A percentile compares a stretch with the other conserved stretches of the same genome.
phyloP scores from a whole-genome alignment of 2,113 vertebrate genomes.

The Empidonax alnorum region DNA sequence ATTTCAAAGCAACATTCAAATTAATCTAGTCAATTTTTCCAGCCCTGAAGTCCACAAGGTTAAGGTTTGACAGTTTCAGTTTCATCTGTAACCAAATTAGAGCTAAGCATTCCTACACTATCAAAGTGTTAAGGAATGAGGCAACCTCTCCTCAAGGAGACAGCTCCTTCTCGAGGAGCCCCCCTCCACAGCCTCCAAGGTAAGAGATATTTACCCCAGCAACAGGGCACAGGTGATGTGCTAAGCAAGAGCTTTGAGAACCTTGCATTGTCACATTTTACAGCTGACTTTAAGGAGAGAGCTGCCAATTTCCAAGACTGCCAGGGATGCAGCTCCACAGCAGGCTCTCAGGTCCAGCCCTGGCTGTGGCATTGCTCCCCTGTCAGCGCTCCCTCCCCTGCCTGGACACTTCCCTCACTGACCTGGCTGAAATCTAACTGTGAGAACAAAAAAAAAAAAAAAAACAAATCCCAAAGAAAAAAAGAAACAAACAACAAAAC shows the following conservation, averaged over 20 bases:
- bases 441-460: neutral
- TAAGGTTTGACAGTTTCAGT: neutral
- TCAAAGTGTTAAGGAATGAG: neutral
- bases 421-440: neutral
- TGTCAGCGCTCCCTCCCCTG: neutral
- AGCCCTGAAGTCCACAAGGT: neutral
- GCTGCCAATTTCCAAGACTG: neutral
- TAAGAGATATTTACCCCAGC: neutral
- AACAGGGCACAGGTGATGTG: neutral
- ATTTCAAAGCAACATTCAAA: slow-evolving; percentile 19
- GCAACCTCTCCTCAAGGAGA: neutral
- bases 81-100: neutral
- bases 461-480: too few relatives aligned
- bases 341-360: neutral
- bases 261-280: accelerated
- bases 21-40: slow-evolving; percentile 11
- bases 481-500: too few relatives aligned
- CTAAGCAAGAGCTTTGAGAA: neutral
- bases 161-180: neutral
- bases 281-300: neutral
- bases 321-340: neutral
- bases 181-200: accelerated
- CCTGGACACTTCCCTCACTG: accelerated
- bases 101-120: neutral
- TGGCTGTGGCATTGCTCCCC: neutral